Conservation (phyloP, 2,888 invertebrate species). For the Chalcosyrphus nemorum region DNA sequence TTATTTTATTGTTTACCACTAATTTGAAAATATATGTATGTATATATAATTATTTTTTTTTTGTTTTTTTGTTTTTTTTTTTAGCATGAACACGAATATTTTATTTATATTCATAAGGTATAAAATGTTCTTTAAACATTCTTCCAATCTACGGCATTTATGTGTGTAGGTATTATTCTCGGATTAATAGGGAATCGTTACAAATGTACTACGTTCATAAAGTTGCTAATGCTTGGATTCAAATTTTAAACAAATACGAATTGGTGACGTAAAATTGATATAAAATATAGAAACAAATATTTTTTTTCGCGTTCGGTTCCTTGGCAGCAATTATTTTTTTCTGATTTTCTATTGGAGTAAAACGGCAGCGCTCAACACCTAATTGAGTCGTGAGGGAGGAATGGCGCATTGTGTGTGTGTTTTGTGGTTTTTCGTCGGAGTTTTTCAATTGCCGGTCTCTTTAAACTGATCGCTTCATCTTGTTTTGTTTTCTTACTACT, state of each 20-base stretch:
- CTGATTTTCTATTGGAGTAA: constrained; percentile 34
- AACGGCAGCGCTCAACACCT: constrained; percentile 8
- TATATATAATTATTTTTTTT: too few relatives aligned
- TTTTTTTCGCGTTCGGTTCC: constrained; percentile 35
- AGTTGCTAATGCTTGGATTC: constrained; percentile 3
- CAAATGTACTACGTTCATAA: neutral
- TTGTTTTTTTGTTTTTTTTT: too few relatives aligned
- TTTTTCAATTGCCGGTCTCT: constrained; percentile 34
- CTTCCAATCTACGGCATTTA: constrained; percentile 35
- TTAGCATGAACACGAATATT: constrained; percentile 61
- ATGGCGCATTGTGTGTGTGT: constrained; percentile 30
- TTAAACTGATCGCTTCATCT: constrained; percentile 23
- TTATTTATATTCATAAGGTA: constrained; percentile 55
- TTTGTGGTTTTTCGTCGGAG: constrained; percentile 8
- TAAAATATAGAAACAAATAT: constrained; percentile 39
- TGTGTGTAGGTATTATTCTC: constrained; percentile 7
- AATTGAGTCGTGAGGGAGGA: constrained; percentile 22
- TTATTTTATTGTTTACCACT: constrained; percentile 59
- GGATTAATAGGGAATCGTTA: constrained; percentile 10
- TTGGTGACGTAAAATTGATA: constrained; percentile 21
- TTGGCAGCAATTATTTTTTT: constrained; percentile 36
- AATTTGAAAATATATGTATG: constrained; percentile 65
- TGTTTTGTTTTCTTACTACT: constrained; percentile 44
- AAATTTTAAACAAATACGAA: constrained; percentile 35
- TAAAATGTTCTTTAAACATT: constrained; percentile 53